Evolutionary conservation across 2,888 invertebrate species (phyloP), one percentile per base, ranked within the genome.

Genomic region (Patella depressa): DNA sequence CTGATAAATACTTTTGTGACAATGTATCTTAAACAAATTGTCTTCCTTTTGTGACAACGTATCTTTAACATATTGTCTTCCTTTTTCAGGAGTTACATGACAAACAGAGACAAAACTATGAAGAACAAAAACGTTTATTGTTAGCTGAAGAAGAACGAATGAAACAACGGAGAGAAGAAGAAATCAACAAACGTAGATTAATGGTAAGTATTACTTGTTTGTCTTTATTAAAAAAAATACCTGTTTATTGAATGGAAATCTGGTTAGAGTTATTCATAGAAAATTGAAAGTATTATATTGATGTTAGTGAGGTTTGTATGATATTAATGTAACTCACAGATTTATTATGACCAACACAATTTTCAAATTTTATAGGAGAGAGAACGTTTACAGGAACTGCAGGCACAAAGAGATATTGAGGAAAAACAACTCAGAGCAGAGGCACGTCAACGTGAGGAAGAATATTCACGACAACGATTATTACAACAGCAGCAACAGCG

Each of bases 351-450:
- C 45, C 3, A 45, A 45, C 45, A 45, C 45, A 45, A 45, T 9
- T 45, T 45, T 45, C 45, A 7, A 45, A 55, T 59, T 19, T 78
- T 78, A 29, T 80, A 90, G 90, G 90, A 90, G 75, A 80, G 85
- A 71, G 89, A 89, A 78, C 85, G 88, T 78, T 72, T 88, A 76
- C 86, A 86, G 57, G 91, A 91, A 81, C 83, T 91, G 76, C 90
- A 91, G 84, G 89, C 88, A 15, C 86, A 90, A 54, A 85, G 90
- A 53, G 93, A 93, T n/a, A 92, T 89, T 73, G 93, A 93, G 82
- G 92, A 90, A 91, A 86, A 86, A 11, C 78, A 82, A 7, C 81
- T 92, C 65, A 81, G 92, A 45, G 93, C 92, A 81, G 92, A 93
- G 74, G 90, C 91, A 55, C 89, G 92, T 70, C 88, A 92, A 82